A percentile compares a stretch with the other conserved stretches of the same genome.
Evolutionary conservation across 2,888 invertebrate species (phyloP).

Genomic region (Biston betularia): DNA sequence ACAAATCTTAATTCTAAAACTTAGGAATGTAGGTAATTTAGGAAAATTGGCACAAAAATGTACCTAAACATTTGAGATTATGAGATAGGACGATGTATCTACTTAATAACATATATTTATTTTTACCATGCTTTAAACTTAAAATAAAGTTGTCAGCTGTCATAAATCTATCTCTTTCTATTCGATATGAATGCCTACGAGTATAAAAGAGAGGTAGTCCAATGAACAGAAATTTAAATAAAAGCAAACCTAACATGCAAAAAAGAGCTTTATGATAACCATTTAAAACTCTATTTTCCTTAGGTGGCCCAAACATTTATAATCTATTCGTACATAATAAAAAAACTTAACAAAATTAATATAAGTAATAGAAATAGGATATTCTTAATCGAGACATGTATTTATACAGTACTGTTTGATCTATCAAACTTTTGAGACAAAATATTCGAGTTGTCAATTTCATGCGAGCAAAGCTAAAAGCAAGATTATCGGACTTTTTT

Average conservation of each 20-base stretch:
- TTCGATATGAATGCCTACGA: too few species aligned
- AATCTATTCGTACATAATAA: background rate
- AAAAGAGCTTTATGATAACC: background rate
- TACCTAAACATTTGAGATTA: constrained; percentile 13
- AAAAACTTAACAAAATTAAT: background rate
- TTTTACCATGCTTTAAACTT: too few species aligned
- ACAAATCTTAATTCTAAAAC: constrained; percentile 26
- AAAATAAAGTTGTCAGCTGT: too few species aligned
- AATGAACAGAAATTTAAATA: too few species aligned
- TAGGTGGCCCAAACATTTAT: background rate
- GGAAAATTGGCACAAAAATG: constrained; percentile 23
- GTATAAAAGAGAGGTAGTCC: too few species aligned
- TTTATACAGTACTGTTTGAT: background rate
- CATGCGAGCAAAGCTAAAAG: background rate
- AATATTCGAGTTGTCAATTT: background rate
- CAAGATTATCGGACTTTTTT: too few species aligned
- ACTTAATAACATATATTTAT: background rate
- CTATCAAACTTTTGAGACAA: background rate
- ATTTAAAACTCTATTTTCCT: background rate
- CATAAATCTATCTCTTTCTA: too few species aligned
- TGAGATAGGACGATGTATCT: constrained; percentile 6
- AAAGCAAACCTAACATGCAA: too few species aligned
- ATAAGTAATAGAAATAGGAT: constrained; percentile 15
- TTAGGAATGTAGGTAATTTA: constrained; percentile 32
- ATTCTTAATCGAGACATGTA: constrained; percentile 23